Evolutionary conservation across 2,113 vertebrate species (phyloP).

Genomic region (Colaptes auratus): DNA sequence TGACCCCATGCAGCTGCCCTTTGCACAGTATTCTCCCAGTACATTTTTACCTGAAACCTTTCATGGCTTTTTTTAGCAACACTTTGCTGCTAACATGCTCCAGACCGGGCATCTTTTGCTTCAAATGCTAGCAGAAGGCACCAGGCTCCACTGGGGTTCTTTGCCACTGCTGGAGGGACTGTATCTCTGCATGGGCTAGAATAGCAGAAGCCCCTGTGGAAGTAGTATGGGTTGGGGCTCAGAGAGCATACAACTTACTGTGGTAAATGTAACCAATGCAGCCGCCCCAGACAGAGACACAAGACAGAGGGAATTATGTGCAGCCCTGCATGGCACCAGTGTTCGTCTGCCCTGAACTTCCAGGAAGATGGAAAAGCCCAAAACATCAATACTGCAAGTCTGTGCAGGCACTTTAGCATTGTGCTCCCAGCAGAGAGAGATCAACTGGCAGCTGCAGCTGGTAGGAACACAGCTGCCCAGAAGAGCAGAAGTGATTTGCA

Average conservation of each 20-base stretch:
- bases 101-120: not conserved
- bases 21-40: not conserved
- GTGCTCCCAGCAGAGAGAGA: not conserved
- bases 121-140: not conserved
- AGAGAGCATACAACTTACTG: not conserved
- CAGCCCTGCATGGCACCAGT: accelerated
- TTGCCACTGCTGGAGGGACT: not conserved
- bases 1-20: not conserved
- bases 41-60: not conserved
- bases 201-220: not conserved
- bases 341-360: not conserved
- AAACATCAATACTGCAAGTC: not conserved
- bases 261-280: accelerated
- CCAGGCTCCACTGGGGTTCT: not conserved
- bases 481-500: not conserved
- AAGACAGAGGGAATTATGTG: not conserved
- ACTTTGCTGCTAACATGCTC: not conserved
- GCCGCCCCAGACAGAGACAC: not conserved
- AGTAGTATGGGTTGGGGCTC: accelerated
- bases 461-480: not conserved
- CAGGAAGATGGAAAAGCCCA: not conserved
- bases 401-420: accelerated
- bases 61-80: not conserved
- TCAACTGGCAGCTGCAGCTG: not conserved
- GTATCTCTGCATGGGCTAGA: accelerated